Evolutionary conservation across 1,140 invertebrate genomes (phyloP), one percentile per base, ranked within the genome.

Genomic region (Hyphantria cunea): DNA sequence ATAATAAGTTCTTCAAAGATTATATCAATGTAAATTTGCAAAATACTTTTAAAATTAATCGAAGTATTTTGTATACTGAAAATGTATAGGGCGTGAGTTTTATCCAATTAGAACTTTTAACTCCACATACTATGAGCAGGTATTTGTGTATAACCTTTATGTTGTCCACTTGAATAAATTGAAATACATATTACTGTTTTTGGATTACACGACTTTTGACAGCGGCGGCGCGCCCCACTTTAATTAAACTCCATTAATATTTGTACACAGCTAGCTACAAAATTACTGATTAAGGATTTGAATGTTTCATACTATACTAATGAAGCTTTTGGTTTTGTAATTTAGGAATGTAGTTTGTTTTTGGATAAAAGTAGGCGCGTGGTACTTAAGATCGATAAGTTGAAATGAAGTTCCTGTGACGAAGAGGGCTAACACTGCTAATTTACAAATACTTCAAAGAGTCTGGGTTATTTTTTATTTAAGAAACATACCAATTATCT

Each of bases 131-230:
- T 25, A 25, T 25, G 17, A 25, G 5, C 17, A 25, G 17, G 17
- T 25, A 56, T 15, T 47, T 47, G 34, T 11, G 39, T 53, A 62
- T 54, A 67, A 63, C 58, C 47, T 25, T 56, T 15, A 14, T 11
- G 55, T 25, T 31, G 45, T 47, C 54, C 66, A 47, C 64, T 59
- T 51, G 44, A 59, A 54, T 66, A 70, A 74, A 70, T 74, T 74
- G 72, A 70, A 70, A 68, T 61, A 64, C 41, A 34, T 63, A 50
- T 50, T 64, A 53, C 47, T 49, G 54, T 56, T 74, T 73, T 64
- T 59, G 45, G 25, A n/a, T 37, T 58, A 60, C 49, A 61, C 52
- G 45, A 37, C 51, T 74, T 65, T 61, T 60, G 31, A 42, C 34
- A 47, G 13, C 5, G n/a, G 44, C 33, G 50, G 37, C 25, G 51